Evolutionary conservation across 1,140 invertebrate species (phyloP).

Genomic region (Cherax quadricarinatus): DNA sequence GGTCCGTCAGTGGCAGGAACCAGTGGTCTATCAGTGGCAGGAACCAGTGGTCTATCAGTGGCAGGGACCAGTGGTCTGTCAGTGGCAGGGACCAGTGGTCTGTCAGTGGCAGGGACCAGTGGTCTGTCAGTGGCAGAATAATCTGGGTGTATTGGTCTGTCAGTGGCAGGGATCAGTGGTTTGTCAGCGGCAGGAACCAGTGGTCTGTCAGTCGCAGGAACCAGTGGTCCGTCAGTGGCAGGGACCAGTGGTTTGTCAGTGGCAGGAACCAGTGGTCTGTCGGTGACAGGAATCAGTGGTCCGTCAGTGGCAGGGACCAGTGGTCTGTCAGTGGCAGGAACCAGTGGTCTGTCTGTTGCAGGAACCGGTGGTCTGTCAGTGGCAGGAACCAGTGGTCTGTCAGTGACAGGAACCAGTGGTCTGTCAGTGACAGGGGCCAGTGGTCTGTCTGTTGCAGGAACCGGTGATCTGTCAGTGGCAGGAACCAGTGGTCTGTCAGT

Average conservation of each 20-base stretch:
- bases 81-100: neutral
- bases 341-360: neutral
- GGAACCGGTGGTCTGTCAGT: constrained; percentile 24
- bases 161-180: neutral
- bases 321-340: constrained; percentile 2
- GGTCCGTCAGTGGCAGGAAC: neutral
- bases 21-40: neutral
- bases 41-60: neutral
- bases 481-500: neutral
- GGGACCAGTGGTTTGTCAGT: constrained; percentile 1
- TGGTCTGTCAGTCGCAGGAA: constrained; percentile 16
- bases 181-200: neutral
- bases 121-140: neutral
- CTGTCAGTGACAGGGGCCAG: too few species aligned
- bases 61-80: neutral
- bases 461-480: neutral
- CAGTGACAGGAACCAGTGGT: neutral
- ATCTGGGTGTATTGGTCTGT: neutral
- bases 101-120: neutral
- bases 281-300: neutral
- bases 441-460: neutral
- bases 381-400: constrained; percentile 1
- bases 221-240: neutral
- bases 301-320: neutral
- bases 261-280: neutral